Evolutionary conservation across 1,140 invertebrate genomes (phyloP), one percentile per base, ranked within the genome.

Genomic region (Gryon sp.): DNA sequence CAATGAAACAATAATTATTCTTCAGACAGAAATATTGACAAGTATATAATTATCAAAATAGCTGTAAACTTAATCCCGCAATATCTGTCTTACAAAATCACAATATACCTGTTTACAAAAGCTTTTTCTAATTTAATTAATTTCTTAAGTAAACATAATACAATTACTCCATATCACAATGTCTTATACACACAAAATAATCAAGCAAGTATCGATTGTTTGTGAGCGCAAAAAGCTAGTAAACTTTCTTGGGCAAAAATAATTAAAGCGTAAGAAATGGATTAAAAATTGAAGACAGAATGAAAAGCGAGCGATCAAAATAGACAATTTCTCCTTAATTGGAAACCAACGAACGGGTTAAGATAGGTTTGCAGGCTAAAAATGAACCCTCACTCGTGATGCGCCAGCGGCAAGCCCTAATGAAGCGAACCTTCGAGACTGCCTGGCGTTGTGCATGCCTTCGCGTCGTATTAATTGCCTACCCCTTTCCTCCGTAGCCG

Each of bases 401-500:
- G 66, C 59, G 77, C 68, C 60, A 66, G 30, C 69, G 69, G 63
- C 79, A 60, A 76, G 79, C 69, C 83, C 80, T 85, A 86, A 86
- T 83, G 85, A 86, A 85, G 84, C 84, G 78, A 82, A 68, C 78
- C 83, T 83, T 85, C 78, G 70, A 73, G 79, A 72, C 78, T 82
- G 79, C 65, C 77, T 80, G 59, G 82, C 79, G 76, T 77, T 69
- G 80, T 83, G 83, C 83, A 84, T 87, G 83, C 84, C 84, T 84
- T 70, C 81, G 81, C 83, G 77, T 87, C 78, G 77, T 82, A 86
- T 86, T 87, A 87, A 87, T 87, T 86, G 82, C 84, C 84, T 80
- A 48, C 78, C 66, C 72, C 60, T 74, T 66, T 45, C 68, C 76
- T 46, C 62, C 72, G 40, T n/a, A 30, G 43, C 28, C 36, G 26